Evolutionary conservation across 2,888 invertebrate species (phyloP).

Genomic region (Diaprepes abbreviatus): DNA sequence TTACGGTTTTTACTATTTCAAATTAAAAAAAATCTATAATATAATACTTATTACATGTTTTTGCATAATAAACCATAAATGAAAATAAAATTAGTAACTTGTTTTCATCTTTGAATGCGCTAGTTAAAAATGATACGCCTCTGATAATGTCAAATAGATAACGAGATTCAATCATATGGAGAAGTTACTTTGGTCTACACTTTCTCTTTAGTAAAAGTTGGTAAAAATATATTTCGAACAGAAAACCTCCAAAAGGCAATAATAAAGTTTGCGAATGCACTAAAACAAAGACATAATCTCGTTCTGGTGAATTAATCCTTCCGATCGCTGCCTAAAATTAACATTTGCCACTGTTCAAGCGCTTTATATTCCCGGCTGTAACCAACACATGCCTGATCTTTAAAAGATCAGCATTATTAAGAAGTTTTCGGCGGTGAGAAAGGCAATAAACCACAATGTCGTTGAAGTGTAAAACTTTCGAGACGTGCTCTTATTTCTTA

Average conservation of each 20-base stretch:
- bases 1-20: too few species aligned
- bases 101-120: too few species aligned
- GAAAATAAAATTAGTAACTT: too few species aligned
- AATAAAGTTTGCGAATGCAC: slow-evolving; percentile 23
- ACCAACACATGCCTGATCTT: slow-evolving; percentile 64
- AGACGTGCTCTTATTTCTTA: slow-evolving; percentile 61
- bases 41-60: too few species aligned
- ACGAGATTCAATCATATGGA: too few species aligned
- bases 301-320: slow-evolving; percentile 60
- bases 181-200: too few species aligned
- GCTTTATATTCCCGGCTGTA: slow-evolving; percentile 61
- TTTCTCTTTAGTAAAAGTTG: too few species aligned
- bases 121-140: too few species aligned
- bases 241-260: neutral
- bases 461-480: slow-evolving; percentile 63
- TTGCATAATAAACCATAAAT: too few species aligned
- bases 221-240: too few species aligned
- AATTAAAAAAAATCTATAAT: too few species aligned
- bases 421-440: slow-evolving; percentile 53
- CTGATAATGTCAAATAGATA: too few species aligned
- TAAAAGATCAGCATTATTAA: slow-evolving; percentile 65
- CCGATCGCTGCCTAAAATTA: slow-evolving; percentile 57
- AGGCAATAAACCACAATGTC: slow-evolving; percentile 65
- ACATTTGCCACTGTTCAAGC: slow-evolving; percentile 61
- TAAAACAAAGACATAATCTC: slow-evolving; percentile 58